Conservation (phyloP, 2,797 vertebrate genomes). For the Epinephelus awoara region DNA sequence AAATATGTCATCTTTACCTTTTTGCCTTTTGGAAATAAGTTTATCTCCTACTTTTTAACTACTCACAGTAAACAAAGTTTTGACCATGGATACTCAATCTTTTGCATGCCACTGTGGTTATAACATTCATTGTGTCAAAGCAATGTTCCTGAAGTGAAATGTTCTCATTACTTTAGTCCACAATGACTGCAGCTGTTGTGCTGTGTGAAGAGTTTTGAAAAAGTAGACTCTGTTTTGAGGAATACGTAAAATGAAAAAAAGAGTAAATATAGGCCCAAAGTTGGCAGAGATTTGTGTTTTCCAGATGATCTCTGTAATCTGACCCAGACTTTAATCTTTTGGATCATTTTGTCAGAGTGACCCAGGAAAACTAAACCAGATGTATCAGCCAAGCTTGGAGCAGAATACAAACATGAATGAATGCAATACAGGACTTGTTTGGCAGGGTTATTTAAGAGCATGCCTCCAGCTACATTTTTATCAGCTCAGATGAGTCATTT, state of each 20-base stretch:
- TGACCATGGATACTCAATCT: too few species aligned
- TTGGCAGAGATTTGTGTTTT: too few species aligned
- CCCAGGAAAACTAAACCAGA: constrained; percentile 28
- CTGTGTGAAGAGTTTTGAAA: too few species aligned
- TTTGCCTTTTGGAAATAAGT: too few species aligned
- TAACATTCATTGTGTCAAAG: too few species aligned
- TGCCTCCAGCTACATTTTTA: constrained; percentile 37
- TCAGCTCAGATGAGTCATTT: constrained; percentile 17
- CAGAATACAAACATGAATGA: constrained; percentile 30
- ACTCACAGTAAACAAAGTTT: too few species aligned
- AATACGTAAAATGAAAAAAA: not conserved
- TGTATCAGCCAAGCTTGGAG: constrained; percentile 19
- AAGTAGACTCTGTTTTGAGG: not conserved
- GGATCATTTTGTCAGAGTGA: constrained; percentile 18
- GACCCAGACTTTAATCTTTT: not conserved
- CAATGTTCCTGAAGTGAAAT: too few species aligned
- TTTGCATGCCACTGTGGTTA: too few species aligned
- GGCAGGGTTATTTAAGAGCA: constrained; percentile 12
- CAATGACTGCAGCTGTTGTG: too few species aligned
- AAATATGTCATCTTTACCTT: too few species aligned
- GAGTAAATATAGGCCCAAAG: not conserved
- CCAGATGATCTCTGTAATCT: not conserved
- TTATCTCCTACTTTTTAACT: too few species aligned
- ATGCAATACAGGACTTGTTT: constrained; percentile 29
- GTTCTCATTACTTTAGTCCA: too few species aligned